Evolutionary conservation across 1,140 invertebrate species (phyloP).

Genomic region (Lamellibrachia luymesi): DNA sequence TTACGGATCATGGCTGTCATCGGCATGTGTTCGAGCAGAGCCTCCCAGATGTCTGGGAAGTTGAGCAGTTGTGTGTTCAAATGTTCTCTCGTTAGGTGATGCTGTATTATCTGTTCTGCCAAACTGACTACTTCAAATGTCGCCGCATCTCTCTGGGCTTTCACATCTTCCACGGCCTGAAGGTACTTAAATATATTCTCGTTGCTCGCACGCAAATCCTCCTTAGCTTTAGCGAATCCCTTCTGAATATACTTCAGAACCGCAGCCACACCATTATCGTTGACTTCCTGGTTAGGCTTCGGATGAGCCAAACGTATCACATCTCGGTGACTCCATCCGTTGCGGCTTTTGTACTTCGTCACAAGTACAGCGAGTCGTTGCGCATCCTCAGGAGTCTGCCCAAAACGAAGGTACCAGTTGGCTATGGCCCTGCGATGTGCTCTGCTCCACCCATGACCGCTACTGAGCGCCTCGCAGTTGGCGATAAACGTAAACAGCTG

Average conservation of each 20-base stretch:
- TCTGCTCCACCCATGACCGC: conserved; percentile 60
- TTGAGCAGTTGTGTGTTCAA: conserved; percentile 59
- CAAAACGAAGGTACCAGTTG: conserved; percentile 62
- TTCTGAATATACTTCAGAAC: conserved; percentile 55
- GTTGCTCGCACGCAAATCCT: conserved; percentile 44
- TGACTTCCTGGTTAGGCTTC: conserved; percentile 38
- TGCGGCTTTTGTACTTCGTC: conserved; percentile 62
- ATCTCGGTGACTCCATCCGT: conserved; percentile 69
- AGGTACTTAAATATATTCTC: conserved; percentile 62
- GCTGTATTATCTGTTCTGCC: conserved; percentile 58
- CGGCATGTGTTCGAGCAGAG: conserved; percentile 64
- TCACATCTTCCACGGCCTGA: conserved; percentile 63
- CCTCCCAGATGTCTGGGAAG: conserved; percentile 70
- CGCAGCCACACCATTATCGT: conserved; percentile 53
- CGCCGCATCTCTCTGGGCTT: conserved; percentile 29
- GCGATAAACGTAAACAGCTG: conserved; percentile 65
- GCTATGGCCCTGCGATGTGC: conserved; percentile 63
- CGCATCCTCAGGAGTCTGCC: conserved; percentile 51
- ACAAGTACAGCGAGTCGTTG: conserved; percentile 64
- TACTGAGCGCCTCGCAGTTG: conserved; percentile 58
- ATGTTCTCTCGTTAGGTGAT: conserved; percentile 59
- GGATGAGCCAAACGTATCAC: conserved; percentile 67
- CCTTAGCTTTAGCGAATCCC: conserved; percentile 52
- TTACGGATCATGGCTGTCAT: conserved; percentile 63
- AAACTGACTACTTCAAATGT: background rate